These are phyloP conservation scores for Ictalurus furcatus DNA, from an alignment of 2,113 vertebrate species.

Conservation along the genomic window DNA sequence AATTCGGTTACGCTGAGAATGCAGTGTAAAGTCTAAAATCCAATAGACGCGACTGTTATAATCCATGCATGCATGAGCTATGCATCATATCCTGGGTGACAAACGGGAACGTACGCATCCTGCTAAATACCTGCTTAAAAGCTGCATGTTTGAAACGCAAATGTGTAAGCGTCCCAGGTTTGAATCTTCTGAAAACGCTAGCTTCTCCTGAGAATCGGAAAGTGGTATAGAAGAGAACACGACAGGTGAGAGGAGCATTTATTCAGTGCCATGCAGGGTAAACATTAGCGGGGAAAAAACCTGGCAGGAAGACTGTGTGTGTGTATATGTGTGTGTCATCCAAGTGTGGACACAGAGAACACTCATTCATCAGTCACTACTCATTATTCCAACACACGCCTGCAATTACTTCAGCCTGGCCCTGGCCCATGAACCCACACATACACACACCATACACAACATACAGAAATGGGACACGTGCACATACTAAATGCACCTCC, in stretches of 20 bases:
- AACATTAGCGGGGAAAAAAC: constrained; percentile 35
- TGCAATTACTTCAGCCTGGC: constrained; percentile 53
- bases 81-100: not conserved
- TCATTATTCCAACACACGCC: constrained; percentile 70
- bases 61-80: not conserved
- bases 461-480: not conserved
- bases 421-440: constrained; percentile 15
- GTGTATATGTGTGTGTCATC: constrained; percentile 29
- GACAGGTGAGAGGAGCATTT: constrained; percentile 24
- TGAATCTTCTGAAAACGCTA: not conserved
- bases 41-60: not conserved
- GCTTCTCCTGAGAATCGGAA: not conserved
- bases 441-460: not conserved
- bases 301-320: constrained; percentile 24
- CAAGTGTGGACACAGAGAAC: constrained; percentile 50
- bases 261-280: constrained; percentile 49
- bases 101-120: not conserved
- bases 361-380: constrained; percentile 66
- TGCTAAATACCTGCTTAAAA: not conserved
- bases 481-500: constrained; percentile 14
- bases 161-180: not conserved
- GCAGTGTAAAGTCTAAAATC: not conserved
- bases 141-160: not conserved
- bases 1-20: not conserved
- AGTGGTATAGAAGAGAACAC: not conserved